Percentiles rank a stretch among this genome's conserved stretches.
Evolutionary conservation across 2,113 vertebrate genomes (phyloP).

Genomic region (Grallaria varia): DNA sequence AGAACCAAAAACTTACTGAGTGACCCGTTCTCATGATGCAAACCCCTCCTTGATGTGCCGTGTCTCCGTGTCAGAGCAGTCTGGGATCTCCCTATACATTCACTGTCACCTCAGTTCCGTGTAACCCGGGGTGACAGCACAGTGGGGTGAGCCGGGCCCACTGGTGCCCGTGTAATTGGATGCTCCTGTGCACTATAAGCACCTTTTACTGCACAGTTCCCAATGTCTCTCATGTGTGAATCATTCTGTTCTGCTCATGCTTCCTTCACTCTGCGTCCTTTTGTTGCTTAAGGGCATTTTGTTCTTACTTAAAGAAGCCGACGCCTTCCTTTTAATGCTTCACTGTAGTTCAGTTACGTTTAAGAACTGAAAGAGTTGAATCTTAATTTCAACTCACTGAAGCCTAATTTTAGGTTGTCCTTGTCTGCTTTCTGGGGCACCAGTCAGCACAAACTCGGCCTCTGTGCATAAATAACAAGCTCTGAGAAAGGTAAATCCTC

Average conservation of each 20-base stretch:
- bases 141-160: not conserved
- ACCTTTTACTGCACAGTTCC: not conserved
- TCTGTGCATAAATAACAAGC: not conserved
- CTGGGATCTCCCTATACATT: not conserved
- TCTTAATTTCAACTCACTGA: not conserved
- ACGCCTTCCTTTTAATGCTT: not conserved
- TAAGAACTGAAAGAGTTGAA: not conserved
- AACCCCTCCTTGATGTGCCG: not conserved
- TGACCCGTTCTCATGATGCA: not conserved
- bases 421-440: not conserved
- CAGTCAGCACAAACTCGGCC: not conserved
- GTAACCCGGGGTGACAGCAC: not conserved
- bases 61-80: not conserved
- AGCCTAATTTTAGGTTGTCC: not conserved
- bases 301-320: not conserved
- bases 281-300: not conserved
- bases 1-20: not conserved
- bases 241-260: not conserved
- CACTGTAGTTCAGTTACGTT: not conserved
- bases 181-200: not conserved
- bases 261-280: not conserved
- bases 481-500: not conserved
- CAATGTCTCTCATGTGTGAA: not conserved
- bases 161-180: not conserved
- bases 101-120: not conserved